phyloP scores from a whole-genome alignment of 2,113 vertebrate species.

The Uria lomvia region DNA sequence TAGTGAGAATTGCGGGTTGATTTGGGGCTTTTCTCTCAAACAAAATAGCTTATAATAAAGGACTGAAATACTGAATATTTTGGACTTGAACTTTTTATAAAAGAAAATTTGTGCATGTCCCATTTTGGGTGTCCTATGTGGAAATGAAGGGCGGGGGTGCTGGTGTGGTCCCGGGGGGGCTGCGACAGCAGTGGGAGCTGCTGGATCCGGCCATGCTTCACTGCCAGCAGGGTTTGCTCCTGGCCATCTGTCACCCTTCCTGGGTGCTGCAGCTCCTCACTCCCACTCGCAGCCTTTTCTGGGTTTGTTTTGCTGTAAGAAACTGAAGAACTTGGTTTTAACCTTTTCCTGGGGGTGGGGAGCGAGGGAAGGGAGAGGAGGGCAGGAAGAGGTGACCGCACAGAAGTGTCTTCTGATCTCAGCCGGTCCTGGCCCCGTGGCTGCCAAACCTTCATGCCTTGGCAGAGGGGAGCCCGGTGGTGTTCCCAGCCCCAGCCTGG shows the following conservation, averaged over 20 bases:
- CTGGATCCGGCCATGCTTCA: fast-evolving
- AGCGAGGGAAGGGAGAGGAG: neutral
- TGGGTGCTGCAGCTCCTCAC: neutral
- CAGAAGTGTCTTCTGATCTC: neutral
- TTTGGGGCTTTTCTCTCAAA: neutral
- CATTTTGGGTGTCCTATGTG: fast-evolving
- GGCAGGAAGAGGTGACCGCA: neutral
- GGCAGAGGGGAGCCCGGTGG: neutral
- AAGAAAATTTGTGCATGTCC: fast-evolving
- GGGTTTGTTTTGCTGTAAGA: neutral
- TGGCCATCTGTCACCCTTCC: neutral
- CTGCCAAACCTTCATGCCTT: neutral
- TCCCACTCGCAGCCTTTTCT: conserved; percentile 18
- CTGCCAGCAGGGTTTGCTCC: neutral
- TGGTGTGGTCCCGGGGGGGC: neutral
- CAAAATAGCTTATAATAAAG: neutral
- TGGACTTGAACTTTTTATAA: fast-evolving
- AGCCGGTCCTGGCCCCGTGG: neutral
- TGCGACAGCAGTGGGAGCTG: neutral
- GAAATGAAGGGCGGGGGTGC: fast-evolving
- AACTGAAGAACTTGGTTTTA: conserved; percentile 15
- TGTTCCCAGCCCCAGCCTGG: fast-evolving
- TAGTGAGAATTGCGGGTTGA: fast-evolving
- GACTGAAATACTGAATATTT: neutral
- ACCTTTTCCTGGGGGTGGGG: neutral